Base-by-base conservation (phyloP, 1,140 invertebrate species). In the Diplogasteroides magnus region DNA sequence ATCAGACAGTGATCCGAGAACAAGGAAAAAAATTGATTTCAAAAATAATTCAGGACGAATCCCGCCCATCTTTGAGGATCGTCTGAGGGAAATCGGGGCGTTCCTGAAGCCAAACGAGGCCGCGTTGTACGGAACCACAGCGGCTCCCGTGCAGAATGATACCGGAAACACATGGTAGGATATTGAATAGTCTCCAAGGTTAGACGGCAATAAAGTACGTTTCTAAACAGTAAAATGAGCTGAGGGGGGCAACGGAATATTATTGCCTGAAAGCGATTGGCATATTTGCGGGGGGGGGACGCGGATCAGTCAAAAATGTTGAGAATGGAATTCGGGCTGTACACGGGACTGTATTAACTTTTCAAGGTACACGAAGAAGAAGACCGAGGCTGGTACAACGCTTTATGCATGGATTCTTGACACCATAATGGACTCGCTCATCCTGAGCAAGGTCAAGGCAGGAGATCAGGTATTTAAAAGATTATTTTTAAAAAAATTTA, bases 91-190 rank as follows among this genome's bases (percentile, higher is more conserved):
- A 74, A 58, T 87, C n/a, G 89, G 89, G 55, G 69, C 82, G 14
- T 95, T 93, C 92, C 83, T 97, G 3, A 77, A 85, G 14, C 83
- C 90, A 1, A 96, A 96, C 81, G 92, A 91, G 1, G 90, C 94
- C 82, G 91, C 91, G 0, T 0, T 61, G 13, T 61, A 13, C 25
- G 28, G 28, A 11, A 61, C 28, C 26, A 14, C 1, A 3, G 23
- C 55, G 15, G 1, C 6, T 23, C 23, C 25, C 2, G 58, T 66
- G 13, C 60, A 69, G 2, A 0, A 55, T 15, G 37, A 14, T 1
- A 27, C 58, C 1, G 58, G 14, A 31, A 28, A 13, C 26, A 29
- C 2, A 48, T 32, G 23, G 59, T 60, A 23, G 15, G 28, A n/a
- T n/a, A n/a, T n/a, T n/a, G n/a, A n/a, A n/a, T n/a, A n/a, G n/a